phyloP scores from a whole-genome alignment of 2,797 vertebrate species.

The Hippoglossus hippoglossus region DNA sequence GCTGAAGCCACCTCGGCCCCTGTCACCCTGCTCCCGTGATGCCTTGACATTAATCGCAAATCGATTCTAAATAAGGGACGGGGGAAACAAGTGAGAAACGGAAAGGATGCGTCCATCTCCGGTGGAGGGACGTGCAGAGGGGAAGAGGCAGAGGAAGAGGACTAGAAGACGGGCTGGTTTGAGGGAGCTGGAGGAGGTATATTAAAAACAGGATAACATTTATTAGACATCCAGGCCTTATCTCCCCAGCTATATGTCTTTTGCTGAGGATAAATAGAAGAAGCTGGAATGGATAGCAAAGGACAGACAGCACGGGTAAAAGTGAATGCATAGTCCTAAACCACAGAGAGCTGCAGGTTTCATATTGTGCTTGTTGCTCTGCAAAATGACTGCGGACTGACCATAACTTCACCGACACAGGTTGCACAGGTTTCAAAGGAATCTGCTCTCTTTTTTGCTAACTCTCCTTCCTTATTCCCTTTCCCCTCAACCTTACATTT shows the following conservation, averaged over 20 bases:
- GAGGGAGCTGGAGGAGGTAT: conserved; percentile 15
- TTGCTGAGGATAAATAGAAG: conserved; percentile 20
- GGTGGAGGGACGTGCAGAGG: conserved; percentile 49
- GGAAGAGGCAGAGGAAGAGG: conserved; percentile 23
- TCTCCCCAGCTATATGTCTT: conserved; percentile 29
- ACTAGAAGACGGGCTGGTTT: conserved; percentile 17
- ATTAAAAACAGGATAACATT: conserved; percentile 39
- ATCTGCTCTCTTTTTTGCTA: neutral
- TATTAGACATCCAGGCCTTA: conserved; percentile 7
- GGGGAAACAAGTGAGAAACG: conserved; percentile 62
- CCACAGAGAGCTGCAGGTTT: conserved; percentile 9
- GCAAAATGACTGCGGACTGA: neutral
- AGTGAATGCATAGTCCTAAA: conserved; percentile 1
- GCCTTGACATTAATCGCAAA: conserved; percentile 80
- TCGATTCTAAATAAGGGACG: conserved; percentile 79
- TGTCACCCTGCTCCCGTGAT: conserved; percentile 72
- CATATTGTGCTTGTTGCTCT: conserved; percentile 7
- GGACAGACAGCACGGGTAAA: conserved; percentile 6
- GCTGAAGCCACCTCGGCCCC: conserved; percentile 65
- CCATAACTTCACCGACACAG: neutral
- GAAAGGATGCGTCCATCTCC: conserved; percentile 65
- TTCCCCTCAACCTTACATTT: neutral
- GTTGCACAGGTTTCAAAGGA: neutral
- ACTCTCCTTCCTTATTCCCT: neutral
- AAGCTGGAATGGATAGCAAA: neutral